A percentile compares a stretch with the other conserved stretches of the same genome.
These are phyloP conservation scores for Acholoe squamosa DNA, from an alignment of 2,888 invertebrate genomes.

Conservation along the genomic window DNA sequence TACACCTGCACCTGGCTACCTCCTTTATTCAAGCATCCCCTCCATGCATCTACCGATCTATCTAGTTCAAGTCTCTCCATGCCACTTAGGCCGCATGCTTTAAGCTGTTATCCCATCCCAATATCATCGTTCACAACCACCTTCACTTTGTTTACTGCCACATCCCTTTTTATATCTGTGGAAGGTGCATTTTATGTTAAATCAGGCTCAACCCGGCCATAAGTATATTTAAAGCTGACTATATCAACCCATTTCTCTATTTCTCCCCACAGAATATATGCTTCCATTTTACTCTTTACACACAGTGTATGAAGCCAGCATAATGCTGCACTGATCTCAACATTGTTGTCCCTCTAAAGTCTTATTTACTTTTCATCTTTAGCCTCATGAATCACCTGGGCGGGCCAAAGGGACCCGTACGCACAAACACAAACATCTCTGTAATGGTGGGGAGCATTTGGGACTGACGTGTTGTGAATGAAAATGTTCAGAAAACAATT, in stretches of 20 bases:
- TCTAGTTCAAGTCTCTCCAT: neutral
- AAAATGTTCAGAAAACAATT: constrained; percentile 55
- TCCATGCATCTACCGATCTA: neutral
- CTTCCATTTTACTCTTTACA: neutral
- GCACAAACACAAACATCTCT: constrained; percentile 33
- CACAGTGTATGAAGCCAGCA: neutral
- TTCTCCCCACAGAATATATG: neutral
- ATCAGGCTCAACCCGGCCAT: neutral
- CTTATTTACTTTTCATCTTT: constrained; percentile 59
- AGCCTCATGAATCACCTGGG: neutral
- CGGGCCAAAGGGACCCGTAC: constrained; percentile 15
- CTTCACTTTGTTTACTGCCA: neutral
- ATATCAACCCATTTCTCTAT: neutral
- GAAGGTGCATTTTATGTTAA: no score
- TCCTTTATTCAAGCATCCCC: neutral
- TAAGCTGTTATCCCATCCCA: neutral
- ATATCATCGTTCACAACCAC: neutral
- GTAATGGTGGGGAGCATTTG: neutral
- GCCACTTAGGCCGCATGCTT: neutral
- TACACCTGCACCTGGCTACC: constrained; percentile 27
- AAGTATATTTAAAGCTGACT: neutral
- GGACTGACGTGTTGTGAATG: constrained; percentile 24
- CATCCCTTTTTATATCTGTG: neutral
- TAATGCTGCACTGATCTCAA: neutral
- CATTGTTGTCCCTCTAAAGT: neutral